Evolutionary conservation across 2,888 invertebrate genomes (phyloP).

Genomic region (Agrochola lychnidis): DNA sequence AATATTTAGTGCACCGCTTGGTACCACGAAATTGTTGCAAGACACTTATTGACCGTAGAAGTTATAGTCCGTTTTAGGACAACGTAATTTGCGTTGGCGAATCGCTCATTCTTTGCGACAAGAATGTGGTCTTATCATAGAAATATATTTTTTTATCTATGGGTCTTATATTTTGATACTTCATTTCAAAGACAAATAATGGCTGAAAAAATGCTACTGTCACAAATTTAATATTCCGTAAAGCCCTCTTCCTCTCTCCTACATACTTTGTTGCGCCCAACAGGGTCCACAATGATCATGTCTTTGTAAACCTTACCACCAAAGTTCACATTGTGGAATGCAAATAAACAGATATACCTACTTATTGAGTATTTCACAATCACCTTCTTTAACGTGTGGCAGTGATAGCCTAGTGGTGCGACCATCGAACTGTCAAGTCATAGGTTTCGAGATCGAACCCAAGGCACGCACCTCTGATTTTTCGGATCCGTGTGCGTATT

Average conservation of each 20-base stretch:
- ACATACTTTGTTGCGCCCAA: neutral
- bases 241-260: neutral
- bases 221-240: neutral
- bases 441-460: too few species aligned
- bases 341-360: neutral
- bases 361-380: neutral
- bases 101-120: constrained; percentile 2
- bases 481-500: too few species aligned
- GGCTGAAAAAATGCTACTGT: neutral
- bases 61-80: constrained; percentile 14
- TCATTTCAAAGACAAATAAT: neutral
- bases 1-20: constrained; percentile 46
- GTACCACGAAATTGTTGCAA: constrained; percentile 39
- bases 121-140: neutral
- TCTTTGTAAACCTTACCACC: neutral
- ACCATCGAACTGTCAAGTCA: too few species aligned
- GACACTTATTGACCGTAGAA: constrained; percentile 11
- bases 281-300: neutral
- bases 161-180: constrained; percentile 1
- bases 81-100: constrained; percentile 17
- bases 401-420: too few species aligned
- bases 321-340: neutral
- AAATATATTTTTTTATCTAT: too few species aligned
- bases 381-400: neutral
- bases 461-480: too few species aligned